These are phyloP conservation scores for Setophaga coronata DNA, from an alignment of 2,113 vertebrate species.

Conservation along the genomic window DNA sequence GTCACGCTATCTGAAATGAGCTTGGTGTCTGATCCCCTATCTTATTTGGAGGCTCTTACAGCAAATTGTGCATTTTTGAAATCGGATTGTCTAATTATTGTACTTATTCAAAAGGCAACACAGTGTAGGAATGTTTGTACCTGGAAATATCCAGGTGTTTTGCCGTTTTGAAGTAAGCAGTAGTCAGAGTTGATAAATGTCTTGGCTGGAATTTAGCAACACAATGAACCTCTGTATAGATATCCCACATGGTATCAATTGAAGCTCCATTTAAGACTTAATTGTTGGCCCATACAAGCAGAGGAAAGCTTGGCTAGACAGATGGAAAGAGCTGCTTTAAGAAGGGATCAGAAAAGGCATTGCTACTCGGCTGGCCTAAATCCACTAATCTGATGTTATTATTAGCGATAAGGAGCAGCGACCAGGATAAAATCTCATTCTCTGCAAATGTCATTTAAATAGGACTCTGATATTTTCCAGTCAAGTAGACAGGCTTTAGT, in stretches of 20 bases:
- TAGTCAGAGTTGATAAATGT: conserved; percentile 67
- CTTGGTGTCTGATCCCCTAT: not conserved
- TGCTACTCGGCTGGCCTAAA: conserved; percentile 75
- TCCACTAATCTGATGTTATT: conserved; percentile 83
- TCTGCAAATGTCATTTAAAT: conserved; percentile 81
- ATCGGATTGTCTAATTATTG: not conserved
- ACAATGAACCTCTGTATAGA: conserved; percentile 70
- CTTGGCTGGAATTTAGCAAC: conserved; percentile 65
- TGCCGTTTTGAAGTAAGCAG: conserved; percentile 44
- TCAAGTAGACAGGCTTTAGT: conserved; percentile 77
- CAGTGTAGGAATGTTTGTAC: not conserved
- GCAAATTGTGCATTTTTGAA: not conserved
- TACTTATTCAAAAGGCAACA: not conserved
- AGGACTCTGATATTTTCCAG: conserved; percentile 75
- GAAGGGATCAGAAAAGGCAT: conserved; percentile 74
- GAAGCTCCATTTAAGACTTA: conserved; percentile 71
- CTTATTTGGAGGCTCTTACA: not conserved
- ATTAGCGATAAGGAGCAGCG: conserved; percentile 78
- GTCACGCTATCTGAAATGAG: not conserved
- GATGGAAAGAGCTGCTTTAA: conserved; percentile 77
- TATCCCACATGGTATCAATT: conserved; percentile 74
- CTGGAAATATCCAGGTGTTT: conserved; percentile 38
- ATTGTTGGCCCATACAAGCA: conserved; percentile 67
- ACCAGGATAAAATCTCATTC: conserved; percentile 79
- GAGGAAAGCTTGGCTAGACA: conserved; percentile 70